Evolutionary conservation across 2,888 invertebrate species (phyloP).

Genomic region (Callosobruchus maculatus): DNA sequence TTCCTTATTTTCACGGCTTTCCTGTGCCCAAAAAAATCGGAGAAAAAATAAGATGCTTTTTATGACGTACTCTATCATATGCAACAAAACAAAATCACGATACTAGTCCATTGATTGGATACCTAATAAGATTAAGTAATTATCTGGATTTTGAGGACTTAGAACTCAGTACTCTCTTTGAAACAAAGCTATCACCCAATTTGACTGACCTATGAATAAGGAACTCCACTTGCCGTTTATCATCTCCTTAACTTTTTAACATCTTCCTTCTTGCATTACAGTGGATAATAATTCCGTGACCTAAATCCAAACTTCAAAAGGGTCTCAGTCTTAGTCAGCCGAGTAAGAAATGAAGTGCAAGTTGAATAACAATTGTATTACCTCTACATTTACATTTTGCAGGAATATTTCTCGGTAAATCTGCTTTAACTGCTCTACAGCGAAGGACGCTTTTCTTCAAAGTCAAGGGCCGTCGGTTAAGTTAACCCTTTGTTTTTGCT

Average conservation of each 20-base stretch:
- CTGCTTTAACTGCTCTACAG: background rate
- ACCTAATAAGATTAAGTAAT: too few species aligned
- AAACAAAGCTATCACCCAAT: too few species aligned
- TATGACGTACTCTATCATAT: too few species aligned
- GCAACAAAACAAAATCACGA: too few species aligned
- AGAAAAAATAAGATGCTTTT: too few species aligned
- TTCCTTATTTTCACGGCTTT: too few species aligned
- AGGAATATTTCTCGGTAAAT: background rate
- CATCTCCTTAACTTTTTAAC: background rate
- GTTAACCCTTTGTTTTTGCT: too few species aligned
- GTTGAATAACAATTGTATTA: background rate
- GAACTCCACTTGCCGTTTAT: background rate
- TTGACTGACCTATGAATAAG: background rate
- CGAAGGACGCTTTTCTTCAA: background rate
- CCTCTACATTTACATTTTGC: background rate
- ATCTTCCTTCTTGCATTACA: background rate
- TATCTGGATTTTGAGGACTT: too few species aligned
- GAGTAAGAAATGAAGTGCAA: background rate
- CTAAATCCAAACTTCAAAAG: background rate
- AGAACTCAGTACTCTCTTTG: too few species aligned
- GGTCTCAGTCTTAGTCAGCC: background rate
- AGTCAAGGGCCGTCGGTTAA: too few species aligned
- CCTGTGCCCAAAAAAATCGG: too few species aligned
- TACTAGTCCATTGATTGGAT: too few species aligned
- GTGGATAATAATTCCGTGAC: background rate